A percentile compares a stretch with the other conserved stretches of the same genome.
These are phyloP conservation scores for Excalfactoria chinensis DNA, from an alignment of 2,113 vertebrate species.

Conservation along the genomic window DNA sequence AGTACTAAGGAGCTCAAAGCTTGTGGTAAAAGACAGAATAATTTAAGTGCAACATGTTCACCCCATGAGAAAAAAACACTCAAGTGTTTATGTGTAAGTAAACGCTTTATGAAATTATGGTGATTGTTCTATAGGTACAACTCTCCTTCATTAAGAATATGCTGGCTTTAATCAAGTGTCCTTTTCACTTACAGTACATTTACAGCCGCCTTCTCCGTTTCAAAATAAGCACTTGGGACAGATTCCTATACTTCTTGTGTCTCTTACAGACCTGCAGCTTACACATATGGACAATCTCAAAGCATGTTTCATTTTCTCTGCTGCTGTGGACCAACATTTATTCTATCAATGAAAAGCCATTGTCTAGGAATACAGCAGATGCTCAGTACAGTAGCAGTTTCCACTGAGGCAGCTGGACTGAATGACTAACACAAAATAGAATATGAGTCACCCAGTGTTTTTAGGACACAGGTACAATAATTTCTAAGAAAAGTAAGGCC, in stretches of 20 bases:
- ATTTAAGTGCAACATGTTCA: neutral
- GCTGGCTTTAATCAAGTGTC: neutral
- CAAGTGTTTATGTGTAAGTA: neutral
- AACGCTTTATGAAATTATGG: neutral
- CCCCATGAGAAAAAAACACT: neutral
- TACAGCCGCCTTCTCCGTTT: neutral
- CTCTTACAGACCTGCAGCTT: slow-evolving; percentile 5
- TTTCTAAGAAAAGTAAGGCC: neutral
- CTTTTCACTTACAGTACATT: slow-evolving; percentile 1
- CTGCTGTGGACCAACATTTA: slow-evolving; percentile 27
- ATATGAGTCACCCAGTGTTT: neutral
- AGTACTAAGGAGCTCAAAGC: neutral
- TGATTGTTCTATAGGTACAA: neutral
- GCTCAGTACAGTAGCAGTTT: neutral
- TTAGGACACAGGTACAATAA: accelerated
- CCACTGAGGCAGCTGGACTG: neutral
- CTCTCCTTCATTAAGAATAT: neutral
- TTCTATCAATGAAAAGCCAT: slow-evolving; percentile 45
- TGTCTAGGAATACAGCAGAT: neutral
- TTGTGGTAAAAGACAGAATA: neutral
- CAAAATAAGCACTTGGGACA: slow-evolving; percentile 7
- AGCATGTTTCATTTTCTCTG: slow-evolving; percentile 36
- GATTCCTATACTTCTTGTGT: neutral
- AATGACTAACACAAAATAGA: neutral
- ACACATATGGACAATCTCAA: neutral